phyloP scores from a whole-genome alignment of 2,888 invertebrate species.

The Drosophila melanosoma region DNA sequence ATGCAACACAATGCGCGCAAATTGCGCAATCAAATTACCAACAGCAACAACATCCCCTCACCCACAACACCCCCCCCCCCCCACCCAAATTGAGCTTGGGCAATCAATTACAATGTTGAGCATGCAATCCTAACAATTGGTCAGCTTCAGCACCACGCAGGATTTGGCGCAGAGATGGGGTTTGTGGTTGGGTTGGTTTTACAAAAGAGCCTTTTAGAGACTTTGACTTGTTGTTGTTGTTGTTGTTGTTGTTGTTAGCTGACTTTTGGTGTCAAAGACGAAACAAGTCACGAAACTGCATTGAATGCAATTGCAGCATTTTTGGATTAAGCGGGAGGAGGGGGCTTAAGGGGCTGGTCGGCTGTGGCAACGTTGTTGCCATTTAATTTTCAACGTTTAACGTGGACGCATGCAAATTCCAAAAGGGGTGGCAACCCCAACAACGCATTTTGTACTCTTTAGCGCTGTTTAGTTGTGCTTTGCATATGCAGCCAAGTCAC shows the following conservation, averaged over 20 bases:
- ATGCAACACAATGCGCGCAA: conserved; percentile 83
- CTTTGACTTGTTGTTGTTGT: conserved; percentile 50
- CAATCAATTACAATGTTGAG: conserved; percentile 78
- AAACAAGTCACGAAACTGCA: conserved; percentile 62
- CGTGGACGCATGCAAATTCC: conserved; percentile 64
- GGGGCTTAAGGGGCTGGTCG: background rate
- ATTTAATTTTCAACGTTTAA: conserved; percentile 70
- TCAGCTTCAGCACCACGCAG: conserved; percentile 30
- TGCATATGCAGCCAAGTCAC: conserved; percentile 52
- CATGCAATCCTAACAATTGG: conserved; percentile 74
- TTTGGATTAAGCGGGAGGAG: background rate
- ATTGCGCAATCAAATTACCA: conserved; percentile 81
- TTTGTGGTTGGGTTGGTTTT: conserved; percentile 39
- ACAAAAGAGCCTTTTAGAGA: conserved; percentile 68
- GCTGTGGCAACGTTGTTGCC: conserved; percentile 19
- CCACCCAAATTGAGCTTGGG: conserved; percentile 59
- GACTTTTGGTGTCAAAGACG: conserved; percentile 75
- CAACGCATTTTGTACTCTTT: conserved; percentile 75
- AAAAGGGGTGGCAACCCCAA: conserved; percentile 23
- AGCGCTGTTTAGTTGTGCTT: conserved; percentile 73
- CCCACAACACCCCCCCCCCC: background rate
- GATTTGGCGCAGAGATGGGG: background rate
- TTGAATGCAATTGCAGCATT: conserved; percentile 20
- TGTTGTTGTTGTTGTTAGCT: conserved; percentile 59
- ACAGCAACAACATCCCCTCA: conserved; percentile 39